These are phyloP conservation scores for Elgonia sp. DNA, from an alignment of 2,888 invertebrate species.

Conservation along the genomic window DNA sequence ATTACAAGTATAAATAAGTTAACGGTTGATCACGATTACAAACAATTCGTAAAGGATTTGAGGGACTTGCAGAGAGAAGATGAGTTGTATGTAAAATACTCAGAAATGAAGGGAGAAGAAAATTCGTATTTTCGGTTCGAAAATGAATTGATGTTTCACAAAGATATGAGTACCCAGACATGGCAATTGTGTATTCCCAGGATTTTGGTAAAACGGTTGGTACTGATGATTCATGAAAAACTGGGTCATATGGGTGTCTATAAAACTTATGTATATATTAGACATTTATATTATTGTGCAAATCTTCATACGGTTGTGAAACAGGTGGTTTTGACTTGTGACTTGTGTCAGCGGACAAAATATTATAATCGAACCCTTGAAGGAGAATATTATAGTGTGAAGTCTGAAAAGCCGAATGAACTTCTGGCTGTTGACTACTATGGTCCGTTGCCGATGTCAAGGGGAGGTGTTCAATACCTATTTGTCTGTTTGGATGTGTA, in stretches of 20 bases:
- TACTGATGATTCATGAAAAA: conserved; percentile 15
- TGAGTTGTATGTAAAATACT: too few relatives aligned
- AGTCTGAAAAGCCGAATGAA: conserved; percentile 28
- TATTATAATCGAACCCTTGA: conserved; percentile 1
- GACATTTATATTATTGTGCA: conserved; percentile 39
- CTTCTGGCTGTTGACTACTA: conserved; percentile 47
- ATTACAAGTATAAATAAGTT: neutral
- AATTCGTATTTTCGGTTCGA: too few relatives aligned
- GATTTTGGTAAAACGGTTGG: neutral
- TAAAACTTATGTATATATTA: conserved; percentile 45
- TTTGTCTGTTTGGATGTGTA: too few relatives aligned
- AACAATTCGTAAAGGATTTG: too few relatives aligned
- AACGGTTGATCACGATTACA: too few relatives aligned
- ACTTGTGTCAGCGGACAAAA: conserved; percentile 51
- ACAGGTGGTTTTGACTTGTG: conserved; percentile 42
- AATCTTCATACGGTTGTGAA: conserved; percentile 15
- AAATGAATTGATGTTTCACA: too few relatives aligned
- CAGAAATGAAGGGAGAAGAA: too few relatives aligned
- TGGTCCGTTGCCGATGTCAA: conserved; percentile 47
- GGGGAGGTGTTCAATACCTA: conserved; percentile 39
- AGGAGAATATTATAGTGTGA: conserved; percentile 14
- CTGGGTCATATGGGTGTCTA: conserved; percentile 39
- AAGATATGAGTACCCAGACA: too few relatives aligned
- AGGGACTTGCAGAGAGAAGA: too few relatives aligned
- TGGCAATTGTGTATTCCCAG: conserved; percentile 35